A percentile compares a stretch with the other conserved stretches of the same genome.
phyloP scores from a whole-genome alignment of 2,888 invertebrate genomes.

The Invenusta paracnida region DNA sequence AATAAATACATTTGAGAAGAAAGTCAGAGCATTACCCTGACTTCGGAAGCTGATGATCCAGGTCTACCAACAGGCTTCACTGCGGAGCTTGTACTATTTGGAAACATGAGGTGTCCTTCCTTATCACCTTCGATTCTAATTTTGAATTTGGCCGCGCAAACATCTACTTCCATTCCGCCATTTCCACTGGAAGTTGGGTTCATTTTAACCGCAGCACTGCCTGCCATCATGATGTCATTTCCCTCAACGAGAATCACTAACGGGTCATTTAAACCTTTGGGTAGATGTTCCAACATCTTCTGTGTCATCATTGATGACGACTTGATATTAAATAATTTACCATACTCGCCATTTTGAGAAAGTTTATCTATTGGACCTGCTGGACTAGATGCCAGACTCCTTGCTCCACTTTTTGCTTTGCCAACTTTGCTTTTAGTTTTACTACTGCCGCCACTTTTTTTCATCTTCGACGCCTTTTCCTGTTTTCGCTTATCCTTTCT shows the following conservation, averaged over 20 bases:
- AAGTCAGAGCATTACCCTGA: background rate
- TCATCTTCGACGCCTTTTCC: background rate
- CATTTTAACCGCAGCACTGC: constrained; percentile 1
- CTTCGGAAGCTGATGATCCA: background rate
- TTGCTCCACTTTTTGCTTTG: too few relatives aligned
- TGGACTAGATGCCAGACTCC: too few relatives aligned
- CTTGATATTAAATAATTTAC: background rate
- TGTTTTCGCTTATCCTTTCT: background rate
- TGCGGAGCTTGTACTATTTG: background rate
- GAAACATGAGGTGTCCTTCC: background rate
- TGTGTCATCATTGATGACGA: constrained; percentile 7
- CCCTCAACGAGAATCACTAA: background rate
- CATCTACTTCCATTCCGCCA: constrained; percentile 6
- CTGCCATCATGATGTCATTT: constrained; percentile 20
- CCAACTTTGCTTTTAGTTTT: too few relatives aligned
- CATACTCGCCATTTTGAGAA: background rate
- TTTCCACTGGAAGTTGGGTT: background rate
- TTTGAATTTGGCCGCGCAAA: background rate
- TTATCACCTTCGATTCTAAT: background rate
- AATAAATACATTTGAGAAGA: background rate
- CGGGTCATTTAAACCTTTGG: background rate
- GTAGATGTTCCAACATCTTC: background rate
- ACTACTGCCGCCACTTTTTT: background rate
- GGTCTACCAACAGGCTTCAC: background rate
- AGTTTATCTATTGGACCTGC: background rate